Evolutionary conservation across 2,797 vertebrate species (phyloP).

Genomic region (Hoplostethus atlanticus): DNA sequence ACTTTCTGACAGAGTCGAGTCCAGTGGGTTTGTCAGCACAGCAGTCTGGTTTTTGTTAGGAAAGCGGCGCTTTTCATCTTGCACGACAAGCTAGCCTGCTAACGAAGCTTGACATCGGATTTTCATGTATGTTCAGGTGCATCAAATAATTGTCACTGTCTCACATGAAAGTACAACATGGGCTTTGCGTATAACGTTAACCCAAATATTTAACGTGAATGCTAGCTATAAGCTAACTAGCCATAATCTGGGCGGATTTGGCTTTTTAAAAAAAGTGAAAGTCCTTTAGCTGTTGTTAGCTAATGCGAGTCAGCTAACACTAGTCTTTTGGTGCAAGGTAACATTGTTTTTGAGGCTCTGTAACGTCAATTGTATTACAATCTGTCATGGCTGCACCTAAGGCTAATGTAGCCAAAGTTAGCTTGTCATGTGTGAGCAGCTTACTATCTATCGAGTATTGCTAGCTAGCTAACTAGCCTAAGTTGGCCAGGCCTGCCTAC

Average conservation of each 20-base stretch:
- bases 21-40: slow-evolving; percentile 61
- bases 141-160: slow-evolving; percentile 45
- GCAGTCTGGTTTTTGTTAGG: slow-evolving; percentile 63
- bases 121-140: slow-evolving; percentile 1
- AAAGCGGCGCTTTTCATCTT: slow-evolving; percentile 45
- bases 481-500: slow-evolving; percentile 76
- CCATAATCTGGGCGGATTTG: slow-evolving; percentile 76
- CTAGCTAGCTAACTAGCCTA: slow-evolving; percentile 79
- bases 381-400: slow-evolving; percentile 42
- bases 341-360: slow-evolving; percentile 5
- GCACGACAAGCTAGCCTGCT: slow-evolving; percentile 23
- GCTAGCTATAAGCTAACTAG: slow-evolving; percentile 77
- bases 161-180: slow-evolving; percentile 1
- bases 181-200: slow-evolving; percentile 44
- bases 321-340: neutral
- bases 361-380: slow-evolving; percentile 23
- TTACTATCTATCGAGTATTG: slow-evolving; percentile 62
- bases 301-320: slow-evolving; percentile 31
- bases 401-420: slow-evolving; percentile 79
- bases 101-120: slow-evolving; percentile 34
- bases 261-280: slow-evolving; percentile 73
- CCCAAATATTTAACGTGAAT: slow-evolving; percentile 57
- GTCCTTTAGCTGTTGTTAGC: slow-evolving; percentile 43
- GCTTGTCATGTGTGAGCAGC: slow-evolving; percentile 76
- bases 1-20: slow-evolving; percentile 75